Evolutionary conservation across 2,797 vertebrate species (phyloP).

Genomic region (Sebastes cheni): DNA sequence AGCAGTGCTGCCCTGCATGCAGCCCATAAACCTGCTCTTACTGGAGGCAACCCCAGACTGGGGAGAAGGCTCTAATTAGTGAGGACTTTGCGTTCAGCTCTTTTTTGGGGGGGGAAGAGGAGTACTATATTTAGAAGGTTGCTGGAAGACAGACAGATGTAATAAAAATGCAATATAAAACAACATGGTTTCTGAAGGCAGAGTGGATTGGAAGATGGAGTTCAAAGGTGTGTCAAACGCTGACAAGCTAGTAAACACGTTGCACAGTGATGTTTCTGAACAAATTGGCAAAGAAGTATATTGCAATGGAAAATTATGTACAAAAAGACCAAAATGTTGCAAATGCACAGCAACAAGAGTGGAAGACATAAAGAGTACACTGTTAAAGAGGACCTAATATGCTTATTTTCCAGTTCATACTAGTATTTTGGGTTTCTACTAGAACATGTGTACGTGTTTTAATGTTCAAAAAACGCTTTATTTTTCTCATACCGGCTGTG

Average conservation of each 20-base stretch:
- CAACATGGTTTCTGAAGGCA: conserved; percentile 60
- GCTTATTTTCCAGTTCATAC: too few species aligned
- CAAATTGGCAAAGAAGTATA: not conserved
- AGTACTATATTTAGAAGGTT: conserved; percentile 72
- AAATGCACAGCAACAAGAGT: not conserved
- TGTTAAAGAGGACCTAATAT: not conserved
- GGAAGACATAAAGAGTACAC: not conserved
- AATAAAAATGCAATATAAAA: conserved; percentile 66
- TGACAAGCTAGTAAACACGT: conserved; percentile 27
- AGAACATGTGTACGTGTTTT: too few species aligned
- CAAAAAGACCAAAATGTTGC: not conserved
- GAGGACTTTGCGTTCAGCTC: conserved; percentile 55
- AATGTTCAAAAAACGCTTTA: too few species aligned
- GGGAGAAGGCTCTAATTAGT: conserved; percentile 74
- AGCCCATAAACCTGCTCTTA: conserved; percentile 61
- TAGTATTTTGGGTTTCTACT: too few species aligned
- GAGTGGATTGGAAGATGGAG: conserved; percentile 35
- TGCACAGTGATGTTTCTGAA: not conserved
- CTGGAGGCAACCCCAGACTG: conserved; percentile 54
- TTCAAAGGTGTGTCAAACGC: conserved; percentile 31
- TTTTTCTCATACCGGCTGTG: too few species aligned
- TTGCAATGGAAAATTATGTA: not conserved
- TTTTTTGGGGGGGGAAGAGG: conserved; percentile 9
- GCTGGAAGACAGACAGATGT: conserved; percentile 71
- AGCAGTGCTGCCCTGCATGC: conserved; percentile 23